Conservation (phyloP, 2,113 vertebrate genomes). For the Oreochromis aureus region DNA sequence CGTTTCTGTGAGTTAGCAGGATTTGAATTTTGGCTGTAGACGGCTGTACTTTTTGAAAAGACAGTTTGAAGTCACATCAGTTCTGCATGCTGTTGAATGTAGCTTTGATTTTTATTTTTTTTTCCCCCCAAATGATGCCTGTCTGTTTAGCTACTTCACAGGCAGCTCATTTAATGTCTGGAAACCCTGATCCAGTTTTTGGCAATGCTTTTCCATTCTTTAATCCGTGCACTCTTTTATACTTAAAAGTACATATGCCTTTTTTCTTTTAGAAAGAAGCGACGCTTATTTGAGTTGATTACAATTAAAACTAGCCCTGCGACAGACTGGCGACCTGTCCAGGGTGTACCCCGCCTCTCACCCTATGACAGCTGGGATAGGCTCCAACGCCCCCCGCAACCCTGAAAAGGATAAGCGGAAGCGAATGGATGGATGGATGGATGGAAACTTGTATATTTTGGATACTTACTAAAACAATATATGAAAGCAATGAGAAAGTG, state of each 20-base stretch:
- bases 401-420: too few relatives aligned
- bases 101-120: neutral
- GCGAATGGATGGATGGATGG: too few relatives aligned
- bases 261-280: neutral
- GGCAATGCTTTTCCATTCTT: neutral
- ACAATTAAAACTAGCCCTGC: neutral
- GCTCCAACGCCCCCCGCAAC: too few relatives aligned
- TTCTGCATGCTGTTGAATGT: neutral
- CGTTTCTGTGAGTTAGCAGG: neutral
- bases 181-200: neutral
- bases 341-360: too few relatives aligned
- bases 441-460: too few relatives aligned
- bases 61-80: neutral
- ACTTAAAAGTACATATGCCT: neutral
- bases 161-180: neutral
- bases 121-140: neutral
- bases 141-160: neutral
- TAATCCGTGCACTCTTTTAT: neutral
- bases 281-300: neutral
- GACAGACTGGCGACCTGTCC: too few relatives aligned
- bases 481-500: too few relatives aligned
- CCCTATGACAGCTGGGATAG: too few relatives aligned
- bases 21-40: neutral
- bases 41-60: neutral
- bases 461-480: too few relatives aligned